Evolutionary conservation across 1,140 invertebrate species (phyloP).

Genomic region (Dendroctonus ponderosae): DNA sequence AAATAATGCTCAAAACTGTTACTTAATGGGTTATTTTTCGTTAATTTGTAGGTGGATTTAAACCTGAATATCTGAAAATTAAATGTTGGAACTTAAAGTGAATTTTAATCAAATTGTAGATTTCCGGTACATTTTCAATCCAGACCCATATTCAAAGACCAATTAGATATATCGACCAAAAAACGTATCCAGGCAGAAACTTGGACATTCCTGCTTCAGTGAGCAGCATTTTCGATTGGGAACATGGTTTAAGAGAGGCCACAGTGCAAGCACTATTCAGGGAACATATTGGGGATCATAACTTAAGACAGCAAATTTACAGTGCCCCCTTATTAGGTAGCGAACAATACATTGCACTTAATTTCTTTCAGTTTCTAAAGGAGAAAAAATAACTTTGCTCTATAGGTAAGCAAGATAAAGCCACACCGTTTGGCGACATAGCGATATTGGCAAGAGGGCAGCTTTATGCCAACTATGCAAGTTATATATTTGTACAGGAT

Average conservation of each 20-base stretch:
- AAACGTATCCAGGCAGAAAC: not conserved
- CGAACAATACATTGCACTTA: not conserved
- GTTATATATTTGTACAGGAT: slow-evolving; percentile 59
- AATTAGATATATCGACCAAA: slow-evolving; percentile 5
- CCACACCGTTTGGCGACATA: slow-evolving; percentile 59
- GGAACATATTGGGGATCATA: slow-evolving; percentile 53
- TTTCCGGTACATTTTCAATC: slow-evolving; percentile 6
- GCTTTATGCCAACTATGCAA: slow-evolving; percentile 53
- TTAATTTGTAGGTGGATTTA: too few species aligned
- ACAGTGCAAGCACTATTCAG: slow-evolving; percentile 50
- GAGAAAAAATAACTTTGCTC: not conserved
- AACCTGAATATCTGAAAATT: too few species aligned
- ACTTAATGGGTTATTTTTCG: too few species aligned
- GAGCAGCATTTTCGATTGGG: slow-evolving; percentile 39
- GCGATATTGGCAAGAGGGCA: slow-evolving; percentile 61
- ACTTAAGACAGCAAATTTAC: slow-evolving; percentile 56
- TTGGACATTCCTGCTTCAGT: not conserved
- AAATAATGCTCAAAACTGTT: too few species aligned
- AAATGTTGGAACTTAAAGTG: too few species aligned
- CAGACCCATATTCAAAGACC: slow-evolving; percentile 11
- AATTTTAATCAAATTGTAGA: not conserved
- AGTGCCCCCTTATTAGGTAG: slow-evolving; percentile 56
- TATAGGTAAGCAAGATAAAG: slow-evolving; percentile 43
- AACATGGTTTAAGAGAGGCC: slow-evolving; percentile 50
- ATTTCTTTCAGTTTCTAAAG: too few species aligned